A percentile compares a stretch with the other conserved stretches of the same genome.
Conservation (phyloP, 2,888 invertebrate genomes). For the Lypha dubia region DNA sequence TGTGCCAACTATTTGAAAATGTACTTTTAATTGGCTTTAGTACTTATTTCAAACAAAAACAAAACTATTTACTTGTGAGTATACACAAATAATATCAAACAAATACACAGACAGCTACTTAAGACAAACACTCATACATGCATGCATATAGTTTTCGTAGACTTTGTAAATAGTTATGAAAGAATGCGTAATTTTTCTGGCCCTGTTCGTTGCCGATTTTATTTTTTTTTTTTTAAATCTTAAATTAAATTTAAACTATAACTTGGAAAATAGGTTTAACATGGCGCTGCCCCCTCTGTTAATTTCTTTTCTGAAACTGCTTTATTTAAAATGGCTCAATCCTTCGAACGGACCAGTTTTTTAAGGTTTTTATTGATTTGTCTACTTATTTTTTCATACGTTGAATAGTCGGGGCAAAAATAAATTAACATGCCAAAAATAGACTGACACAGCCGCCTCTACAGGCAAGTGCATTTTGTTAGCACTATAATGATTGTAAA, state of each 20-base stretch:
- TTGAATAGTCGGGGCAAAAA: not conserved
- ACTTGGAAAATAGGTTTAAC: not conserved
- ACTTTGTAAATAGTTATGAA: not conserved
- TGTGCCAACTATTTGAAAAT: slow-evolving; percentile 66
- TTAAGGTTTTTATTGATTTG: slow-evolving; percentile 31
- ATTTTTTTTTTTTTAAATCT: no score
- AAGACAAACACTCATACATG: not conserved
- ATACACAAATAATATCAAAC: not conserved
- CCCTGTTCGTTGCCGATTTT: not conserved
- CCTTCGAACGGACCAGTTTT: not conserved
- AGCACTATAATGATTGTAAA: no score
- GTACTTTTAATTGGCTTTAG: slow-evolving; percentile 69
- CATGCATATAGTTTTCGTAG: not conserved
- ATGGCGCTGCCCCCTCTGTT: no score
- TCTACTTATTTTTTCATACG: slow-evolving; percentile 23
- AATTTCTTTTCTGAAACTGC: not conserved
- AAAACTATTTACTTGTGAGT: slow-evolving; percentile 36
- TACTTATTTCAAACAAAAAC: slow-evolving; percentile 37
- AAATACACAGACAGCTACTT: not conserved
- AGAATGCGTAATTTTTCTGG: not conserved
- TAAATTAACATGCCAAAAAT: not conserved
- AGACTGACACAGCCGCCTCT: not conserved
- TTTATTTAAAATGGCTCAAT: not conserved
- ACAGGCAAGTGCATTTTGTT: not conserved
- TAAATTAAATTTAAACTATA: not conserved